Evolutionary conservation across 1,140 invertebrate genomes (phyloP), one percentile per base, ranked within the genome.

Genomic region (Nomia melanderi): DNA sequence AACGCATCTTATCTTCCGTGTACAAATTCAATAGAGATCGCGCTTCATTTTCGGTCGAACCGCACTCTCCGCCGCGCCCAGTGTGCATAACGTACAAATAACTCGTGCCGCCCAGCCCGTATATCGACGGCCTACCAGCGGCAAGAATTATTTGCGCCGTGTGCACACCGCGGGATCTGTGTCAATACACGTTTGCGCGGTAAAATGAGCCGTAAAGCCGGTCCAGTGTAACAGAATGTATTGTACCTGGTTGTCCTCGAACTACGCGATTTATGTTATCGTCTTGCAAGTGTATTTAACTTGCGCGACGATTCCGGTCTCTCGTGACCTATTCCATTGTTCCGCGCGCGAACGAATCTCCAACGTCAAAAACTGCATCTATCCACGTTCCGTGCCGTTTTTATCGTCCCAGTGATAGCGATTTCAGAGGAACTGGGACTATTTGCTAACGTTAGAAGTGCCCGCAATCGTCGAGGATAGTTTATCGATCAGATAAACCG

Each of bases 291-390:
- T 41, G 31, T 54, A 66, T 66, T 65, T 74, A 74, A 65, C 72
- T 29, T 29, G 36, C 25, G 50, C 62, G 72, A 57, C 36, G 63
- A 65, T 74, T 74, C 23, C 31, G 50, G 39, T 27, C 53, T 29
- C 44, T 54, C 44, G 39, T 29, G 59, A 33, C 70, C 27, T 12
- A 1, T 3, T 62, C n/a, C 70, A 73, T 73, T 73, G 70, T 73
- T 64, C n/a, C 57, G 14, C 27, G 8, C 12, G 23, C 50, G 12
- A 29, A 36, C 41, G 70, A 73, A 73, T 36, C 62, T 50, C 44
- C 31, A 17, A 47, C 14, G 29, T 64, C 62, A 47, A 64, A 73
- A 73, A 73, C 33, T 59, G 41, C 29, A n/a, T 27, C 33, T 41
- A 27, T 9, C 4, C 56, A 20, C 23, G 23, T n/a, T n/a, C n/a